Conservation (phyloP, 2,797 vertebrate species). For the Acrossocheilus wenchowensis region DNA sequence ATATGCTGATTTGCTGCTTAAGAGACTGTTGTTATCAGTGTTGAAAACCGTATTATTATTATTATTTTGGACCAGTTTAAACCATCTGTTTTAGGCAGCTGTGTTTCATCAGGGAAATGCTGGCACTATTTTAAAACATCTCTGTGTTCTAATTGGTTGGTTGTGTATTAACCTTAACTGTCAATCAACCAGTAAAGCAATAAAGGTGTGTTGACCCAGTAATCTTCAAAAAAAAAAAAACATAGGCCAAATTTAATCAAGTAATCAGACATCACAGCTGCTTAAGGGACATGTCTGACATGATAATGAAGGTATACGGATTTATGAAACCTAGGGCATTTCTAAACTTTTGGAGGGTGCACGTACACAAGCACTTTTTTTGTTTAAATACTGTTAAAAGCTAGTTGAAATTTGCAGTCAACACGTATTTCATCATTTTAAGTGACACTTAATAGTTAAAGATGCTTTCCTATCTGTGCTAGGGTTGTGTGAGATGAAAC, state of each 20-base stretch:
- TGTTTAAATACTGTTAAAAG: too few relatives aligned
- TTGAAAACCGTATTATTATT: background rate
- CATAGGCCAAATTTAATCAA: background rate
- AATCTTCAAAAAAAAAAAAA: background rate
- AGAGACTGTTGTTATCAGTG: background rate
- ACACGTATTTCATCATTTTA: too few relatives aligned
- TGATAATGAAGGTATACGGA: background rate
- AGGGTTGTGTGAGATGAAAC: background rate
- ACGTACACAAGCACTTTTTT: background rate
- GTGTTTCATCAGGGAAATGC: background rate
- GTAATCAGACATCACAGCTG: slow-evolving; percentile 3
- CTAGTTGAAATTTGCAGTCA: background rate
- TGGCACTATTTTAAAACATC: background rate
- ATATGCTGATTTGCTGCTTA: background rate
- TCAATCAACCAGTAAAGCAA: background rate
- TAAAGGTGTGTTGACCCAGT: background rate
- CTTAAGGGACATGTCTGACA: background rate
- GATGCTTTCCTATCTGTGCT: background rate
- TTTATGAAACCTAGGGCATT: background rate
- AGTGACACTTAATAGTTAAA: too few relatives aligned
- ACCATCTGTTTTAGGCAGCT: background rate
- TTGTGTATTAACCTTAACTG: background rate
- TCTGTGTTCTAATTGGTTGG: background rate
- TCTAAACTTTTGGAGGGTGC: background rate
- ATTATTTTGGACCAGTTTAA: background rate